A percentile compares a stretch with the other conserved stretches of the same genome.
These are phyloP conservation scores for Lepisosteus osseus DNA, from an alignment of 2,113 vertebrate genomes.

Conservation along the genomic window DNA sequence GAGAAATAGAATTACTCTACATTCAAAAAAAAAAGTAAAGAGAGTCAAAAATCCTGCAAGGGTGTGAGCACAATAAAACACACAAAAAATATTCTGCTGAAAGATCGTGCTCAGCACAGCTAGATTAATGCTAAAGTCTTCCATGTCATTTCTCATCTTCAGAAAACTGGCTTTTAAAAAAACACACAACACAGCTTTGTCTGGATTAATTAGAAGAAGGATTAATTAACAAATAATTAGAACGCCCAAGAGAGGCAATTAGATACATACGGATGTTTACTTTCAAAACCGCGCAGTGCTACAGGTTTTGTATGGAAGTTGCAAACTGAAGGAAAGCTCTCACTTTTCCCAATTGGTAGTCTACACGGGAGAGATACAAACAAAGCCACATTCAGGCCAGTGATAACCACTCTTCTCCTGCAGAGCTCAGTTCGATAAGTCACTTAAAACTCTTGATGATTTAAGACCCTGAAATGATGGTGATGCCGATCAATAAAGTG, in stretches of 20 bases:
- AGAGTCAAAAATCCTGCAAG: background rate
- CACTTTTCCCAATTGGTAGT: too few relatives aligned
- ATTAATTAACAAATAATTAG: slow-evolving; percentile 50
- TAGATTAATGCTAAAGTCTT: slow-evolving; percentile 26
- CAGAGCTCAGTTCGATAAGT: too few relatives aligned
- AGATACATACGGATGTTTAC: slow-evolving; percentile 57
- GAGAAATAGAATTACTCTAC: background rate
- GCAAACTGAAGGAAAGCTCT: too few relatives aligned
- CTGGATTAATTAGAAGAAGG: slow-evolving; percentile 53
- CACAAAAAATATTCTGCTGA: slow-evolving; percentile 12
- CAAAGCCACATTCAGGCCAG: too few relatives aligned
- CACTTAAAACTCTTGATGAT: too few relatives aligned
- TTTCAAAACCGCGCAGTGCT: slow-evolving; percentile 44
- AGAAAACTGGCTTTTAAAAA: slow-evolving; percentile 26
- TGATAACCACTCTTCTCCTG: too few relatives aligned
- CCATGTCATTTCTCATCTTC: slow-evolving; percentile 48
- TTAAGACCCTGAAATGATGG: too few relatives aligned
- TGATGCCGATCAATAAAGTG: too few relatives aligned
- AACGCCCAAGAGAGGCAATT: slow-evolving; percentile 58
- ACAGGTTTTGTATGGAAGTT: background rate
- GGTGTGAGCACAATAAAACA: slow-evolving; percentile 1
- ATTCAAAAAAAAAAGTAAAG: background rate
- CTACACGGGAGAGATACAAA: too few relatives aligned
- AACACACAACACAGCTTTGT: slow-evolving; percentile 40
- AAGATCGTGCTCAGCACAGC: slow-evolving; percentile 11